Evolutionary conservation across 2,888 invertebrate genomes (phyloP), one percentile per base, ranked within the genome.

Genomic region (Meganola albula): DNA sequence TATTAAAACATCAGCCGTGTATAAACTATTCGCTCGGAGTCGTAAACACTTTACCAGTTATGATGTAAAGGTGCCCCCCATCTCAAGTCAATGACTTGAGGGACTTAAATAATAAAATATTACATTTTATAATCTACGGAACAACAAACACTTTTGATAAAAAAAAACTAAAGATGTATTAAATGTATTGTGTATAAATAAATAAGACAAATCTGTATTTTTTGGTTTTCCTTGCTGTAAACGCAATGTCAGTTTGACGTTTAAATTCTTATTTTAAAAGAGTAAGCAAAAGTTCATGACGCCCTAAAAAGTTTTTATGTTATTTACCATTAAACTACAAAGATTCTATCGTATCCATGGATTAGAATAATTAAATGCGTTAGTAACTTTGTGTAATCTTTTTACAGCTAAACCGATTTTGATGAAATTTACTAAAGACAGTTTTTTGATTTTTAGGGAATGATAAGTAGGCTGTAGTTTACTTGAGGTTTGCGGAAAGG

Each of bases 61-160:
- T 42, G 55, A 65, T 57, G 59, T 61, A 53, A 56, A 63, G 52
- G 56, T 62, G 63, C 64, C 71, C 70, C 62, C 63, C 70, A 72
- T 71, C 59, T 62, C 64, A 58, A 63, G 55, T 60, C 62, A 55
- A 47, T 52, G 62, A 66, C 61, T 63, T 59, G 58, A 55, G 64
- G 47, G 67, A 57, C 53, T 50, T 26, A 39, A 45, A 48, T 48
- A 44, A 53, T 54, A 50, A 59, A 48, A 48, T 41, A 27, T 71
- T 66, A 71, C 67, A 72, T 71, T 63, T 66, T 69, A 64, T 63
- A 57, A 58, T 7, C 28, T 46, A 44, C 39, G 47, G 50, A 53
- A 51, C 51, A 51, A 50, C 40, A 51, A 46, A 39, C 45, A 48
- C 27, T 34, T 51, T 44, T 41, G 29, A 34, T 42, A 37, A 42